phyloP scores from a whole-genome alignment of 2,888 invertebrate genomes.

The Hyposoter didymator region DNA sequence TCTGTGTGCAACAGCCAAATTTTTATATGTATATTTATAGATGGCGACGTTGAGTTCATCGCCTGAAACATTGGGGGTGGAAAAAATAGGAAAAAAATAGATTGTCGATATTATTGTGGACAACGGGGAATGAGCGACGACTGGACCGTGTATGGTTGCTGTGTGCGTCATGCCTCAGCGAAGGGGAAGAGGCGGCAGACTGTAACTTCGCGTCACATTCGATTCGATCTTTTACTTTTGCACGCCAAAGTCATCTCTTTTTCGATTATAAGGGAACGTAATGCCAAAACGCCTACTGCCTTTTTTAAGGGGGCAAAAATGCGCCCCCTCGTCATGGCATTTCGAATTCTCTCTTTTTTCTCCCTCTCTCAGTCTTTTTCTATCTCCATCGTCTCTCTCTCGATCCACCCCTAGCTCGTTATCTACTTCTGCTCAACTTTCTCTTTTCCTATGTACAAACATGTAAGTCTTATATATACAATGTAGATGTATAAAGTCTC shows the following conservation, averaged over 20 bases:
- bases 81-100: constrained; percentile 1
- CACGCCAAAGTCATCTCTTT: constrained; percentile 57
- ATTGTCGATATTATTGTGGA: constrained; percentile 19
- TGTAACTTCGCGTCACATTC: constrained; percentile 42
- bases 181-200: background rate
- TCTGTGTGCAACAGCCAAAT: constrained; percentile 15
- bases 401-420: constrained; percentile 33
- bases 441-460: background rate
- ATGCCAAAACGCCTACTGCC: background rate
- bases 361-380: background rate
- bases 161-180: constrained; percentile 56
- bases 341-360: background rate
- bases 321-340: constrained; percentile 22
- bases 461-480: background rate
- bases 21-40: constrained; percentile 28
- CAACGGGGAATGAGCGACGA: constrained; percentile 44
- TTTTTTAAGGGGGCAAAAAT: constrained; percentile 33
- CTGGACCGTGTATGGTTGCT: constrained; percentile 3
- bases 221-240: constrained; percentile 46
- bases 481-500: background rate
- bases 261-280: constrained; percentile 55
- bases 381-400: background rate
- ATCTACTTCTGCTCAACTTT: constrained; percentile 36
- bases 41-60: constrained; percentile 38
- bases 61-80: constrained; percentile 22